Evolutionary conservation across 2,113 vertebrate species (phyloP).

Genomic region (Stictonetta naevosa): DNA sequence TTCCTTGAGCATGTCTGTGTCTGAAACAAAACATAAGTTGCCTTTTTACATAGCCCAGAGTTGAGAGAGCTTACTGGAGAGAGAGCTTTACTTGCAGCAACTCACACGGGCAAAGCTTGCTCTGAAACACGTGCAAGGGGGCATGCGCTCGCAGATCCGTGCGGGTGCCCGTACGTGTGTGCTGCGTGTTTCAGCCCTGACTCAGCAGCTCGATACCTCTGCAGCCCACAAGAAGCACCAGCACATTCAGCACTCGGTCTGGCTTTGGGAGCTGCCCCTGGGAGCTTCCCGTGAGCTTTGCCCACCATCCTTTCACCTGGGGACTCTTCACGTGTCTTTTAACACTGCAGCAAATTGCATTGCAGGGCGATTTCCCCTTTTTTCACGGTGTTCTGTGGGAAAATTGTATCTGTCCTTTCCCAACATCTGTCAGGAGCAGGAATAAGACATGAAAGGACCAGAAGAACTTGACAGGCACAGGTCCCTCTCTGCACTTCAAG

Average conservation of each 20-base stretch:
- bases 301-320: not conserved
- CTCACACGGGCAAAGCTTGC: not conserved
- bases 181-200: not conserved
- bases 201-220: not conserved
- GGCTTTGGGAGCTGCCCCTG: not conserved
- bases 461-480: not conserved
- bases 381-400: not conserved
- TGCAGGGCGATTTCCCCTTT: not conserved
- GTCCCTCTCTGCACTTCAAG: not conserved
- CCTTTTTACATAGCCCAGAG: not conserved
- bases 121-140: not conserved
- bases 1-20: not conserved
- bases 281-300: not conserved
- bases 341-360: not conserved
- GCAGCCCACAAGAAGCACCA: not conserved
- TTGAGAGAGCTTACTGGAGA: not conserved
- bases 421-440: not conserved
- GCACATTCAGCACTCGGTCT: not conserved
- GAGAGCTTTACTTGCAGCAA: not conserved
- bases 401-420: not conserved
- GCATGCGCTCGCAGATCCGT: fast-evolving
- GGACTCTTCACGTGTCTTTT: not conserved
- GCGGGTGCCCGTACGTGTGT: not conserved
- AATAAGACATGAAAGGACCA: not conserved
- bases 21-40: not conserved